Conservation (phyloP, 2,888 invertebrate species). For the Lymantria monacha region DNA sequence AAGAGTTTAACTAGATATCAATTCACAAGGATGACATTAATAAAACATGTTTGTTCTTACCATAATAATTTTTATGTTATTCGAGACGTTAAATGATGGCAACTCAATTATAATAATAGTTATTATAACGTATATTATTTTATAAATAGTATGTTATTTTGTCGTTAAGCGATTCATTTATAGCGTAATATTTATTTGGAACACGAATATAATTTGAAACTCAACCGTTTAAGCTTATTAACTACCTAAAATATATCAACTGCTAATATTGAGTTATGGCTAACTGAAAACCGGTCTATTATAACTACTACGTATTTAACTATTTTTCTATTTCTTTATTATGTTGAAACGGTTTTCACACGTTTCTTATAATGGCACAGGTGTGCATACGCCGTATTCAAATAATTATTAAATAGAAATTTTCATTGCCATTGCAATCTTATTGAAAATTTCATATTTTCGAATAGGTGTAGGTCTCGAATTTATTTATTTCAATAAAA, state of each 20-base stretch:
- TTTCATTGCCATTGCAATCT: conserved; percentile 13
- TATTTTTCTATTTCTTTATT: conserved; percentile 72
- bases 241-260: conserved; percentile 71
- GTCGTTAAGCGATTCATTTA: not conserved
- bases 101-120: not conserved
- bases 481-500: conserved; percentile 14
- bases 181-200: not conserved
- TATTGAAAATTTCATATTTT: conserved; percentile 26
- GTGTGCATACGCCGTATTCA: conserved; percentile 39
- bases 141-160: conserved; percentile 6
- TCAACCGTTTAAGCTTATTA: conserved; percentile 56
- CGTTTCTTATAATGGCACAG: conserved; percentile 56
- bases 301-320: conserved; percentile 62
- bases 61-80: not conserved
- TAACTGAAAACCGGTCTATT: conserved; percentile 79
- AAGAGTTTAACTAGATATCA: conserved; percentile 16
- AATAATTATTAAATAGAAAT: conserved; percentile 21
- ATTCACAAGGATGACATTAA: conserved; percentile 14
- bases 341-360: conserved; percentile 46
- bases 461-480: conserved; percentile 29
- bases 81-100: not conserved
- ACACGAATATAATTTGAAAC: conserved; percentile 56
- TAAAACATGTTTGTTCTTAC: not conserved
- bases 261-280: conserved; percentile 76
- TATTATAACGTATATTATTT: not conserved